Evolutionary conservation across 2,888 invertebrate genomes (phyloP), one percentile per base, ranked within the genome.

Genomic region (Thymelicus sylvestris): DNA sequence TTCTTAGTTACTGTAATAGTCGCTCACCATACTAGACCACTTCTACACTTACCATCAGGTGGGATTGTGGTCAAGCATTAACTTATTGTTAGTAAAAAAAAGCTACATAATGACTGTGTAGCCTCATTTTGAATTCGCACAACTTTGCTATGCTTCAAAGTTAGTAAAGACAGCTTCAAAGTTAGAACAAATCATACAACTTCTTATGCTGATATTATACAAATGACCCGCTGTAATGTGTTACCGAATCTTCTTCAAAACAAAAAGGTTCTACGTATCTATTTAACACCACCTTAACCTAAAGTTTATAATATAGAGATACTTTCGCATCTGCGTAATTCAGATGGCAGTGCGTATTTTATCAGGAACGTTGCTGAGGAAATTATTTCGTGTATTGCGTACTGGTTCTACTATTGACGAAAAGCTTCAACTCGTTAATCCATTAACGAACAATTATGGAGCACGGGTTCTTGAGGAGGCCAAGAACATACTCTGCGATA

Each of bases 351-450:
- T 73, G 61, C 69, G 74, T 76, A 75, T 74, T 75, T 75, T 74
- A 76, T 74, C 74, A 71, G 61, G 68, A 72, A 41, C 71, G 65
- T 73, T 77, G 74, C 73, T 71, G 69, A 68, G 60, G 73, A 75
- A 73, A 71, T 74, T 71, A 60, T 39, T 31, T n/a, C 31, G n/a
- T 15, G 41, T 6, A 7, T 41, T 39, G 44, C 7, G 19, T 19
- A 44, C 8, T 13, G 55, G 65, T 55, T 44, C 15, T 6, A 50
- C 50, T 8, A 2, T 44, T 12, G 44, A 44, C 44, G 44, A 10
- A 0, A 10, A 12, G 12, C 12, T 44, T 44, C 44, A 31, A 31
- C 31, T 31, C 31, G 31, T 31, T 31, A 31, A 31, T 31, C n/a
- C n/a, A n/a, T n/a, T n/a, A n/a, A n/a, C n/a, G 5, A 0, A 31